Percentiles rank a stretch among this genome's conserved stretches.
phyloP scores from a whole-genome alignment of 2,888 invertebrate species.

The Crossocerus cetratus region DNA sequence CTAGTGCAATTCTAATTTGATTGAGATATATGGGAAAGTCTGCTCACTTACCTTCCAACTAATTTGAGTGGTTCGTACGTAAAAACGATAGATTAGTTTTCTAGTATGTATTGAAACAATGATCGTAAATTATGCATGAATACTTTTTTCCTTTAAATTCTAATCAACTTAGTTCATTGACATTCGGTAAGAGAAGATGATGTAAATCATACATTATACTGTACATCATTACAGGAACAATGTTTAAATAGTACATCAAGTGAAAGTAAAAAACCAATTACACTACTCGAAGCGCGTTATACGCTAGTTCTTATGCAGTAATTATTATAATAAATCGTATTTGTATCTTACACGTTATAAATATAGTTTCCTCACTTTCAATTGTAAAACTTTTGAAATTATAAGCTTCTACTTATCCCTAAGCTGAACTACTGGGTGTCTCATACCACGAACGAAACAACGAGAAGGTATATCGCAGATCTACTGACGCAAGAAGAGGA shows the following conservation, averaged over 20 bases:
- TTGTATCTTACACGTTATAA: constrained; percentile 63
- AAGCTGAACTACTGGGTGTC: constrained; percentile 35
- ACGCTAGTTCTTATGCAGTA: constrained; percentile 53
- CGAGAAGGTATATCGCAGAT: constrained; percentile 45
- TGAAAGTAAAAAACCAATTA: constrained; percentile 52
- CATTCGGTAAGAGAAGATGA: constrained; percentile 52
- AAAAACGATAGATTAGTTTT: constrained; percentile 51
- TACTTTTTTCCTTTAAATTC: constrained; percentile 44
- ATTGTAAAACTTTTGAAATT: constrained; percentile 58
- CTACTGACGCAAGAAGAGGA: constrained; percentile 58
- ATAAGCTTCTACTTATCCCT: constrained; percentile 59
- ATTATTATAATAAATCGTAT: constrained; percentile 59
- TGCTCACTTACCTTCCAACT: constrained; percentile 61
- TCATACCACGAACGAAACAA: constrained; percentile 45
- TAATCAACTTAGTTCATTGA: constrained; percentile 55
- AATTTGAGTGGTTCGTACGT: constrained; percentile 45
- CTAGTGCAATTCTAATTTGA: too few species aligned
- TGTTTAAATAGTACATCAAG: constrained; percentile 62
- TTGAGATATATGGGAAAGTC: constrained; percentile 19
- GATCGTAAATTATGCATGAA: constrained; percentile 52
- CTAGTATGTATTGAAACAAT: constrained; percentile 51
- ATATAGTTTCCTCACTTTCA: constrained; percentile 61
- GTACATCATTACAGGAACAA: constrained; percentile 62
- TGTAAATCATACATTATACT: constrained; percentile 60
- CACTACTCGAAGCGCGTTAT: constrained; percentile 46